Base-by-base conservation (phyloP, 2,797 vertebrate species). In the Acridotheres tristis region DNA sequence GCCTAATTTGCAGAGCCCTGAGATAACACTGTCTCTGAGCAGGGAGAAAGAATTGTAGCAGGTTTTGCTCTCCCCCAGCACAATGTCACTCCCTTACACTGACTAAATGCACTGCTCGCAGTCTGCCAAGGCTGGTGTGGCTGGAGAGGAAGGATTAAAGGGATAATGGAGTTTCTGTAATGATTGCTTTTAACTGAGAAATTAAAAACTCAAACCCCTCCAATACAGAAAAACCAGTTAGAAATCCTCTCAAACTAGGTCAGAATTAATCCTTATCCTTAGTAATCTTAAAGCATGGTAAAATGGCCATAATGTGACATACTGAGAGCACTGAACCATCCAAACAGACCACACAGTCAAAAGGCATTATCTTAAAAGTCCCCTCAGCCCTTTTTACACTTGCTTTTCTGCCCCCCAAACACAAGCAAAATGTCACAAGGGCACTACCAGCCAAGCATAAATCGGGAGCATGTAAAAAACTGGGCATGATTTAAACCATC, bases 211-310 rank as follows among this genome's bases (percentile, higher is more conserved):
- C 92, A 90, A 85, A 62, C 34, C 89, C 61, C 86, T 94, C 74
- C 83, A 66, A 65, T 54, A 88, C 1, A 40, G 51, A 66, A 95
- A 90, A 92, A 78, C 2, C 63, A 92, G 32, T 26, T 4, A 93
- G 94, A 89, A 96, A 97, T 88, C 89, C 93, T 89, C 82, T 68
- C 90, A 96, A 97, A 97, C 90, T 96, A 97, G 97, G 97, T 98
- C 97, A 98, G 81, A 93, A 76, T 96, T 96, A 97, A 97, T 96
- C 84, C 81, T 97, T 90, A 96, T 88, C 94, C 90, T 63, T 93
- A 97, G 66, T 96, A 97, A 96, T 95, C 96, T 95, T 91, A 94
- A 95, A 97, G 78, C 88, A 76, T 54, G 74, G 30, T 85, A 97
- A 98, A 97, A 97, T 76, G 90, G 86, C 82, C 95, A 94, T 80